Percentiles rank a stretch among this genome's conserved stretches.
Evolutionary conservation across 2,888 invertebrate species (phyloP).

Genomic region (Pemphredon lugubris): DNA sequence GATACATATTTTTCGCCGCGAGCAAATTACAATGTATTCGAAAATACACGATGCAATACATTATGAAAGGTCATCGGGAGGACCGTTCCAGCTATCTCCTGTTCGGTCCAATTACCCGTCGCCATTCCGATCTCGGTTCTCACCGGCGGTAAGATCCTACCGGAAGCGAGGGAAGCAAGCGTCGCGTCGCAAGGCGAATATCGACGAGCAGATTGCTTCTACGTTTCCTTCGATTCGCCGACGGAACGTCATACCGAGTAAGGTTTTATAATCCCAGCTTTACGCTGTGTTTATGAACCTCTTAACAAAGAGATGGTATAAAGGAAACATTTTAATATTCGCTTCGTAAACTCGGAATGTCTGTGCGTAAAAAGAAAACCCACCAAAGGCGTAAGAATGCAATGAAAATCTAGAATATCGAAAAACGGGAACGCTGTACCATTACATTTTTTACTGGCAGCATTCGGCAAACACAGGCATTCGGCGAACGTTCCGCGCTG

Average conservation of each 20-base stretch:
- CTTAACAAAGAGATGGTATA: constrained; percentile 12
- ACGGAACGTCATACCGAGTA: constrained; percentile 23
- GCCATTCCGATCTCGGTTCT: constrained; percentile 38
- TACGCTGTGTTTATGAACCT: constrained; percentile 18
- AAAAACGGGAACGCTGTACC: too few species aligned
- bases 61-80: neutral
- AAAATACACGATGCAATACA: neutral
- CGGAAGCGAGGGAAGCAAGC: constrained; percentile 31
- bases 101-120: constrained; percentile 44
- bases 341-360: neutral
- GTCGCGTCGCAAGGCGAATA: constrained; percentile 33
- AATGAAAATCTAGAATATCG: too few species aligned
- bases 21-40: too few species aligned
- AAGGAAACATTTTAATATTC: constrained; percentile 44
- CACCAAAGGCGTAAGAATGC: too few species aligned
- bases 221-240: constrained; percentile 42
- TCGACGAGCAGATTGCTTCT: constrained; percentile 56
- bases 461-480: too few species aligned
- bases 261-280: constrained; percentile 44
- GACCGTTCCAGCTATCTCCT: constrained; percentile 11
- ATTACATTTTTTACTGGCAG: too few species aligned
- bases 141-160: constrained; percentile 24
- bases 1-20: too few species aligned
- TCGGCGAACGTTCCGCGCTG: too few species aligned
- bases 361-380: too few species aligned